Conservation (phyloP, 2,888 invertebrate genomes). For the Chymomyza amoena region DNA sequence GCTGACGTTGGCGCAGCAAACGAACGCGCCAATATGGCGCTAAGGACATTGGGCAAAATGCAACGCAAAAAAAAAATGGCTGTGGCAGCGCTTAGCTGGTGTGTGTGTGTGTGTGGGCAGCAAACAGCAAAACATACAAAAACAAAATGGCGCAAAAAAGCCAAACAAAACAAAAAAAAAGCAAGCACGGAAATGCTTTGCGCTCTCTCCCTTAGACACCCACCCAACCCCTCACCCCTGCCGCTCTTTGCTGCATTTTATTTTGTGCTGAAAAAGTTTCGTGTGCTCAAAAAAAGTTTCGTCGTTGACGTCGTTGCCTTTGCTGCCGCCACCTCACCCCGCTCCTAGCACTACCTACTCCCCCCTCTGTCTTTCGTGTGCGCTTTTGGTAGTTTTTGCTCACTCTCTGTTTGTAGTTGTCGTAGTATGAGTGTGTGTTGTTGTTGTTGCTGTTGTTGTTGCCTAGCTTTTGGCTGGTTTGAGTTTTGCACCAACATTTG, state of each 20-base stretch:
- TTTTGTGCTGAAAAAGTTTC: constrained; percentile 78
- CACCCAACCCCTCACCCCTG: constrained; percentile 38
- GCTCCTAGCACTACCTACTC: background rate
- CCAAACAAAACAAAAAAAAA: constrained; percentile 50
- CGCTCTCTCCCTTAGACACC: constrained; percentile 7
- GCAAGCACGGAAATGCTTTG: constrained; percentile 36
- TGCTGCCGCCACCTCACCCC: constrained; percentile 27
- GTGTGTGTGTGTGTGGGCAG: constrained; percentile 35
- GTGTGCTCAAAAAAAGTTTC: constrained; percentile 78
- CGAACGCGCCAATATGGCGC: constrained; percentile 58
- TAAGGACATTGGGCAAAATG: constrained; percentile 69
- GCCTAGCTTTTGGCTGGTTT: constrained; percentile 55
- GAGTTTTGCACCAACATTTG: constrained; percentile 72
- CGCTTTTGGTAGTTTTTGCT: constrained; percentile 64
- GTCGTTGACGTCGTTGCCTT: constrained; percentile 55
- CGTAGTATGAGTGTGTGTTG: constrained; percentile 18
- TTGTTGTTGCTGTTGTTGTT: constrained; percentile 11
- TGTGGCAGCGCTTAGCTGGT: background rate
- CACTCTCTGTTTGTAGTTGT: background rate
- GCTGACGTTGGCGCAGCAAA: background rate
- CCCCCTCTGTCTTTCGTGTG: constrained; percentile 34
- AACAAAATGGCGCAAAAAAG: constrained; percentile 73
- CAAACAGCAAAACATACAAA: constrained; percentile 72
- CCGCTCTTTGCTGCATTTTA: constrained; percentile 59
- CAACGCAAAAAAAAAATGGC: constrained; percentile 46